phyloP scores from a whole-genome alignment of 2,113 vertebrate genomes.

The Penelope pileata region DNA sequence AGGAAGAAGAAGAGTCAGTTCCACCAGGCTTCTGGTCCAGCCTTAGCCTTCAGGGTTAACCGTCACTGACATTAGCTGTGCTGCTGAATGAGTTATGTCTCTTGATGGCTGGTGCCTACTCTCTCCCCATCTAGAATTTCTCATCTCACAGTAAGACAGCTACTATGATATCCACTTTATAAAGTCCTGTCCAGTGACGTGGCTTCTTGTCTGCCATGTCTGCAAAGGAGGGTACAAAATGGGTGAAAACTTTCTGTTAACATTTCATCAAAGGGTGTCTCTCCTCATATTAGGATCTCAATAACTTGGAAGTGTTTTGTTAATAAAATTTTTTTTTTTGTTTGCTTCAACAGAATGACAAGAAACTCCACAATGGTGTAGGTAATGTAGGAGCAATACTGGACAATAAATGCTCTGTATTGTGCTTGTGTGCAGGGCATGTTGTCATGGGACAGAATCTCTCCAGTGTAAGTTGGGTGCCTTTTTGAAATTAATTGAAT shows the following conservation, averaged over 20 bases:
- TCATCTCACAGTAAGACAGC: not conserved
- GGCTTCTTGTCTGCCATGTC: not conserved
- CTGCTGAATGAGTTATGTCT: not conserved
- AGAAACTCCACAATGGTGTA: fast-evolving
- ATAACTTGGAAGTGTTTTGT: not conserved
- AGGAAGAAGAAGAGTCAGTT: not conserved
- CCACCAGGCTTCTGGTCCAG: not conserved
- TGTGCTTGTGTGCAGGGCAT: not conserved
- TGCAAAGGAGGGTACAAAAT: not conserved
- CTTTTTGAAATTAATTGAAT: not conserved
- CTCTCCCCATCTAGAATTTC: not conserved
- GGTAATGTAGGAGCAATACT: not conserved
- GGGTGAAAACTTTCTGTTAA: not conserved
- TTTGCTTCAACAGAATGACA: not conserved
- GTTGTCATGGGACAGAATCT: fast-evolving
- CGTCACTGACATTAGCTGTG: not conserved
- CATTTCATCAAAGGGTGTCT: not conserved
- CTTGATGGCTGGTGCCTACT: not conserved
- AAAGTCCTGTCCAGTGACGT: not conserved
- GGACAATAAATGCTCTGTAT: not conserved
- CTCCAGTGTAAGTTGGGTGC: fast-evolving
- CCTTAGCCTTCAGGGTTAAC: not conserved
- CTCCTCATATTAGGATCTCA: not conserved
- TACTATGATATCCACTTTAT: not conserved
- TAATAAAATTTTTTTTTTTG: not conserved